Evolutionary conservation across 2,888 invertebrate genomes (phyloP).

Genomic region (Hemistola chrysoprasaria): DNA sequence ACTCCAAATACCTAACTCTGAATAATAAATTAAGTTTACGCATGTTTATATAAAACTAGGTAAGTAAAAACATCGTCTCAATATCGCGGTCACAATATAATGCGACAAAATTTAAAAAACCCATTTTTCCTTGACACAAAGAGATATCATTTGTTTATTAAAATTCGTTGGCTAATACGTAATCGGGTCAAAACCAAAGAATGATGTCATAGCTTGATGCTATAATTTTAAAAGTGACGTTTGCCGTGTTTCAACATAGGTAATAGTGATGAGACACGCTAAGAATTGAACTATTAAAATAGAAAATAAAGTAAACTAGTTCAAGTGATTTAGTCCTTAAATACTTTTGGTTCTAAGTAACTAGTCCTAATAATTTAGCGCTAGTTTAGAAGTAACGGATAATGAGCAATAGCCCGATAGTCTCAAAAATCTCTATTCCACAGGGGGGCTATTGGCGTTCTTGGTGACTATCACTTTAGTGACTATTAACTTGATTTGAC

Average conservation of each 20-base stretch:
- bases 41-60: slow-evolving; percentile 12
- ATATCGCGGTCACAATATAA: slow-evolving; percentile 9
- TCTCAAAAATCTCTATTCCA: too few relatives aligned
- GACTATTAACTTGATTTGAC: too few relatives aligned
- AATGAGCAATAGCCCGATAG: too few relatives aligned
- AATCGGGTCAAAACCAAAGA: slow-evolving; percentile 56
- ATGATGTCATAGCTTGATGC: slow-evolving; percentile 69
- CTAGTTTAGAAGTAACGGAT: too few relatives aligned
- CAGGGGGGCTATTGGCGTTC: too few relatives aligned
- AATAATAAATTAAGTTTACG: slow-evolving; percentile 4
- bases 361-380: too few relatives aligned
- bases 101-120: slow-evolving; percentile 38
- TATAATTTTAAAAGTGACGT: slow-evolving; percentile 78
- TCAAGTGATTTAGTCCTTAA: too few relatives aligned
- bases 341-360: too few relatives aligned
- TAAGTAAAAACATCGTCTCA: slow-evolving; percentile 15
- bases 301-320: too few relatives aligned
- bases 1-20: slow-evolving; percentile 1
- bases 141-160: slow-evolving; percentile 39
- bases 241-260: slow-evolving; percentile 53
- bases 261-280: slow-evolving; percentile 38
- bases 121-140: neutral
- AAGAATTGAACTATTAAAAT: neutral
- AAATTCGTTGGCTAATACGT: slow-evolving; percentile 43
- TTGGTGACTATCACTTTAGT: too few relatives aligned